These are phyloP conservation scores for Sinosuthora webbiana DNA, from an alignment of 2,113 vertebrate species.

Conservation along the genomic window DNA sequence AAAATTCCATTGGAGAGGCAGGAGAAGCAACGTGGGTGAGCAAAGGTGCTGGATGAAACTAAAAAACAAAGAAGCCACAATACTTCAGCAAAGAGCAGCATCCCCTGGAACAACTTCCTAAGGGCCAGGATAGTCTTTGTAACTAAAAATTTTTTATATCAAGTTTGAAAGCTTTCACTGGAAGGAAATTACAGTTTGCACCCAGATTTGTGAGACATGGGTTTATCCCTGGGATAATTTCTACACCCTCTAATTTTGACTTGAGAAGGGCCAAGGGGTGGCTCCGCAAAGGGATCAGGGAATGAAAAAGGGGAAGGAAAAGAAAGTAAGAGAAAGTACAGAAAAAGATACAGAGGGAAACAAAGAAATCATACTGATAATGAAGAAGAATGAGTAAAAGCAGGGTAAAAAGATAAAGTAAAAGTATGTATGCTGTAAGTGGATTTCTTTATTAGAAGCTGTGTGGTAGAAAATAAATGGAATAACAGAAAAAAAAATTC, in stretches of 20 bases:
- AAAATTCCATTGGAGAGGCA: neutral
- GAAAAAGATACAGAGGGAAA: neutral
- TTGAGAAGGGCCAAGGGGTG: neutral
- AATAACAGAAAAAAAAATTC: neutral
- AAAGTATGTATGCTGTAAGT: neutral
- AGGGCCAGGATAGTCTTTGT: neutral
- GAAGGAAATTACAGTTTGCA: neutral
- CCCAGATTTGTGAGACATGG: neutral
- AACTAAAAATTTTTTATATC: neutral
- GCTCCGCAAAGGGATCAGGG: neutral
- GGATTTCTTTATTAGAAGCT: neutral
- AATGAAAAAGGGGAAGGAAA: neutral
- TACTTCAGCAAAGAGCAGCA: neutral
- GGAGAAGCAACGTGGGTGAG: neutral
- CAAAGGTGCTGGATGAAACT: neutral
- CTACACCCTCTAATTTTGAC: neutral
- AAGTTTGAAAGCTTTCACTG: neutral
- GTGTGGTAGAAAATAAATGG: neutral
- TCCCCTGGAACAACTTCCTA: accelerated
- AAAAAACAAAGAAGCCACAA: neutral
- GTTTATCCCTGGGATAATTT: neutral
- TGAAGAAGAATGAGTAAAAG: neutral
- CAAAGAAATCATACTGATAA: neutral
- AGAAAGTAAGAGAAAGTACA: neutral
- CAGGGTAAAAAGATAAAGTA: neutral